These are phyloP conservation scores for Eupithecia centaureata DNA, from an alignment of 2,888 invertebrate genomes.

Conservation along the genomic window DNA sequence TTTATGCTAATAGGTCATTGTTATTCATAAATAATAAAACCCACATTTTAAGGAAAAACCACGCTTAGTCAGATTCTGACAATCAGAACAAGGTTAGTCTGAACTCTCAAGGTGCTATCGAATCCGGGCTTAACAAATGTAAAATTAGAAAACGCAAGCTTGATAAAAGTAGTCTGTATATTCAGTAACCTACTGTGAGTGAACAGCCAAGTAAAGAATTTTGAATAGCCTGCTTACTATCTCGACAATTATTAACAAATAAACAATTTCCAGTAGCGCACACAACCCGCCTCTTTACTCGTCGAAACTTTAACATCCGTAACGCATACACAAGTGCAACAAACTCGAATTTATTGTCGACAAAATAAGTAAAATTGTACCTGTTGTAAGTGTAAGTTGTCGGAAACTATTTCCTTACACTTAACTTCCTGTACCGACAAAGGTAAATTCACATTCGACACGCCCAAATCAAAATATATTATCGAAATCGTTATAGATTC, in stretches of 20 bases:
- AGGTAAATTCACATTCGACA: conserved; percentile 71
- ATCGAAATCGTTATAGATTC: conserved; percentile 55
- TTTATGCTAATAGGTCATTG: conserved; percentile 70
- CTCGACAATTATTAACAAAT: conserved; percentile 42
- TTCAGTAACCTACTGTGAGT: not conserved
- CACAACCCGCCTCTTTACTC: conserved; percentile 56
- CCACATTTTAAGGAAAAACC: conserved; percentile 61
- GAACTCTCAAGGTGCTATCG: conserved; percentile 35
- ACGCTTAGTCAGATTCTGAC: conserved; percentile 54
- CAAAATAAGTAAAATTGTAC: conserved; percentile 55
- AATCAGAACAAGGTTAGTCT: conserved; percentile 44
- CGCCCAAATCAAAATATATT: conserved; percentile 84
- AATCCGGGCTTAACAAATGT: conserved; percentile 29
- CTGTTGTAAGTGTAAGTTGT: no score
- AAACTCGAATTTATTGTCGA: conserved; percentile 51
- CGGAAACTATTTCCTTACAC: conserved; percentile 55
- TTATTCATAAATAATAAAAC: conserved; percentile 53
- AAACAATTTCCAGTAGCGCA: conserved; percentile 53
- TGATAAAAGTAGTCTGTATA: not conserved
- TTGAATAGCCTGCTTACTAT: conserved; percentile 9
- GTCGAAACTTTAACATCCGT: conserved; percentile 66
- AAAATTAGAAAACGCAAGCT: not conserved
- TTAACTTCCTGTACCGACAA: conserved; percentile 78
- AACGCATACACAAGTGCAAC: conserved; percentile 80
- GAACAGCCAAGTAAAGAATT: conserved; percentile 5